A percentile compares a stretch with the other conserved stretches of the same genome.
Evolutionary conservation across 1,140 invertebrate species (phyloP).

Genomic region (Batillaria attramentaria): DNA sequence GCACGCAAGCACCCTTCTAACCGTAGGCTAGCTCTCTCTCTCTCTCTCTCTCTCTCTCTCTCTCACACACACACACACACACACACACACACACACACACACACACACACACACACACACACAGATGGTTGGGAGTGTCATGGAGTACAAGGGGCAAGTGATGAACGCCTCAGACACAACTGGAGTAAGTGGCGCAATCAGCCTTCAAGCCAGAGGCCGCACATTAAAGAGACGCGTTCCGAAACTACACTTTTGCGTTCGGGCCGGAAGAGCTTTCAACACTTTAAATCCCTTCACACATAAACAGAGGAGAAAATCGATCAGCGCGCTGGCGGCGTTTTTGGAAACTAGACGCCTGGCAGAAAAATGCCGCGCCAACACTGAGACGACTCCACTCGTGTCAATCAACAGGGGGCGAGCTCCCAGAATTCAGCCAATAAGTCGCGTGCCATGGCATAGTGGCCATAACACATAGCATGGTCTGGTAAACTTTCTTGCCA

Average conservation of each 20-base stretch:
- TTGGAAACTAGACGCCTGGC: too few relatives aligned
- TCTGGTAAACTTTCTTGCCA: too few relatives aligned
- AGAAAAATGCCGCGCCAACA: too few relatives aligned
- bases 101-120: slow-evolving; percentile 7
- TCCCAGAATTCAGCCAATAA: too few relatives aligned
- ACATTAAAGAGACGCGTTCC: neutral
- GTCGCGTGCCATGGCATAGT: too few relatives aligned
- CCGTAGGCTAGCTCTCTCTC: neutral
- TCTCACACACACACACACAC: slow-evolving; percentile 1
- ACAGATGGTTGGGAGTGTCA: neutral
- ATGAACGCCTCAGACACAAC: slow-evolving; percentile 3
- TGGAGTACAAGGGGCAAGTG: neutral
- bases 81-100: neutral
- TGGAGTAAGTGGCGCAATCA: neutral
- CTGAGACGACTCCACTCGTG: too few relatives aligned
- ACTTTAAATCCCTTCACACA: too few relatives aligned
- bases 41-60: neutral
- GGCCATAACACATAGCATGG: too few relatives aligned
- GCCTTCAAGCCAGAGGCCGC: neutral
- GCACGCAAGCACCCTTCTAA: neutral
- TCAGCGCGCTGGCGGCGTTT: too few relatives aligned
- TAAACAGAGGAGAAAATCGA: neutral
- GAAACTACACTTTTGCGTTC: too few relatives aligned
- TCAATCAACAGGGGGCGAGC: too few relatives aligned
- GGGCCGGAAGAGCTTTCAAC: too few relatives aligned